Conservation (phyloP, 2,888 invertebrate species). For the Agonopterix heracliana region DNA sequence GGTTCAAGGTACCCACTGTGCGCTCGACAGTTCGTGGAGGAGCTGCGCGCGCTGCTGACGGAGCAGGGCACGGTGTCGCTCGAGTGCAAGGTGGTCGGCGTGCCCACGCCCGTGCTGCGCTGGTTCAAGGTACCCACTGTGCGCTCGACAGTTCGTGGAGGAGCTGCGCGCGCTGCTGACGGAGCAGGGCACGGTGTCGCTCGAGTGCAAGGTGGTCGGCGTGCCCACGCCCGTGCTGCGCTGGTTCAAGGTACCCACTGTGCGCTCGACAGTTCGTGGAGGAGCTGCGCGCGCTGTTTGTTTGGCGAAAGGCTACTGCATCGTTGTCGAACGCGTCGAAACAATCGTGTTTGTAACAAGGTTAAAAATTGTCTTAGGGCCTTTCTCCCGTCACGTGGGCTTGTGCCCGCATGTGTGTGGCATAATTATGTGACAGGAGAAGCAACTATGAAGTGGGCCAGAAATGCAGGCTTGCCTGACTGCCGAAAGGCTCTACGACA, state of each 20-base stretch:
- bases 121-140: constrained; percentile 71
- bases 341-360: no score
- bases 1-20: constrained; percentile 67
- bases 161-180: constrained; percentile 83
- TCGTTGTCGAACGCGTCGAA: no score
- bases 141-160: background rate
- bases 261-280: background rate
- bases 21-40: constrained; percentile 82
- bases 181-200: constrained; percentile 90
- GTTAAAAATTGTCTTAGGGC: no score
- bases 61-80: constrained; percentile 92
- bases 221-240: constrained; percentile 88
- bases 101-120: constrained; percentile 86
- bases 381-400: no score
- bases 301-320: background rate
- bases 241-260: constrained; percentile 71
- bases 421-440: no score
- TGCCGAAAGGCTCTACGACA: no score
- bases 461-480: no score
- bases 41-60: constrained; percentile 87
- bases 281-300: constrained; percentile 73
- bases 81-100: constrained; percentile 93
- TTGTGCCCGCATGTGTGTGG: no score
- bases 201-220: constrained; percentile 94
- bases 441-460: no score